Percentiles rank a stretch among this genome's conserved stretches.
phyloP scores from a whole-genome alignment of 2,113 vertebrate genomes.

The Crotalus viridis region DNA sequence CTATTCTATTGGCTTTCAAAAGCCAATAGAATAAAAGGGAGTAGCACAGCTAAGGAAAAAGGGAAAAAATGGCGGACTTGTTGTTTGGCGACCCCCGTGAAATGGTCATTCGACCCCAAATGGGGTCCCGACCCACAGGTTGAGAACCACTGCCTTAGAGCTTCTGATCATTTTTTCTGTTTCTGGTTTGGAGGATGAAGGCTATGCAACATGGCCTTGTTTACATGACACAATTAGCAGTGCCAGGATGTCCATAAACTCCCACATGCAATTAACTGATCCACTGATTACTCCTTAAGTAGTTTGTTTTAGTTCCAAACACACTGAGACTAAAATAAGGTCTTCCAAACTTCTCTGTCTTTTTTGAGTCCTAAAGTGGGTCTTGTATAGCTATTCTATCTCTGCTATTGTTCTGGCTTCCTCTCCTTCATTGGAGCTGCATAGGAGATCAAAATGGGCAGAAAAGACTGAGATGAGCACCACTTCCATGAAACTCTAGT shows the following conservation, averaged over 20 bases:
- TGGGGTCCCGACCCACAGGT: no score
- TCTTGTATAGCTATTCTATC: not conserved
- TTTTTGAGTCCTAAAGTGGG: not conserved
- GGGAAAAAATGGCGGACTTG: no score
- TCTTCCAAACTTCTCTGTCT: not conserved
- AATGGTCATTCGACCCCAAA: no score
- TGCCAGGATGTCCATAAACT: not conserved
- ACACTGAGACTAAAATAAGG: not conserved
- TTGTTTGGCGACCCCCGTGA: no score
- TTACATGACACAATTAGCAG: not conserved
- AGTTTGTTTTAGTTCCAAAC: not conserved
- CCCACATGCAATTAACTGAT: not conserved
- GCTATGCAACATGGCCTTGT: not conserved
- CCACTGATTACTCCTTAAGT: not conserved
- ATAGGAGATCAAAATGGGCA: not conserved
- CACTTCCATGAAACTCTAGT: not conserved
- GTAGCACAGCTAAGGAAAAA: no score
- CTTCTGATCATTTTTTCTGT: not conserved
- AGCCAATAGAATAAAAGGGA: no score
- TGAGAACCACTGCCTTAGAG: not conserved
- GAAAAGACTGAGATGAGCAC: not conserved
- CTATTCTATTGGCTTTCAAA: no score
- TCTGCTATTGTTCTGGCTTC: not conserved
- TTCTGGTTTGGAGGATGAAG: not conserved
- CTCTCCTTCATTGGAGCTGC: not conserved